Base-by-base conservation (phyloP, 1,140 invertebrate genomes). In the Callitettix versicolor region DNA sequence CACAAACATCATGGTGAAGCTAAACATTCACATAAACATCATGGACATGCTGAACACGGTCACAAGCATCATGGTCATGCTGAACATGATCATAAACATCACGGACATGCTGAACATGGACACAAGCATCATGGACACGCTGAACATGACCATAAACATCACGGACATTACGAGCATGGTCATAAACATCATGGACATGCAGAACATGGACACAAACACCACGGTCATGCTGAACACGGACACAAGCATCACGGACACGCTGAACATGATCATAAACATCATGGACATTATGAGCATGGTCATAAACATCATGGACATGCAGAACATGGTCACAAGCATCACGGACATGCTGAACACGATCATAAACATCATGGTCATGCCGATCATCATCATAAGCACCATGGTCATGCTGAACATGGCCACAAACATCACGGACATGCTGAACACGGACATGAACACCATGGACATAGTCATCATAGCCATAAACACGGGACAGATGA, bases 1-100 rank as follows among this genome's bases (percentile, higher is more conserved):
- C 53, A 55, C 24, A 55, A 55, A 46, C 54, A 55, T 34, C 34
- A 40, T 26, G 54, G 54, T 24, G 30, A 55, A 12, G 21, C 40
- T 9, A 30, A 47, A 40, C 54, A 55, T 24, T 30, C 20, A 2
- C 54, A 55, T 24, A 44, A 55, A 20, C 44, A 49, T 49, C 42
- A 44, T 15, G 44, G 34, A 30, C 41, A 55, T 36, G 44, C 42
- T 17, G 24, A 55, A 40, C 44, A 48, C 24, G 54, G 18, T n/a
- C 41, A 34, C 20, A 44, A 22, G 7, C 44, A 48, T 34, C 41
- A 48, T 24, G 54, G 44, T 20, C 12, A 24, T 15, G 18, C 18
- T 51, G 21, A 36, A 20, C 48, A 51, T 18, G 30, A n/a, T 20
- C 46, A 48, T 33, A 48, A 48, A 22, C 46, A 48, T n/a, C 46